Conservation (phyloP, 2,113 vertebrate genomes). For the Isurus oxyrinchus region DNA sequence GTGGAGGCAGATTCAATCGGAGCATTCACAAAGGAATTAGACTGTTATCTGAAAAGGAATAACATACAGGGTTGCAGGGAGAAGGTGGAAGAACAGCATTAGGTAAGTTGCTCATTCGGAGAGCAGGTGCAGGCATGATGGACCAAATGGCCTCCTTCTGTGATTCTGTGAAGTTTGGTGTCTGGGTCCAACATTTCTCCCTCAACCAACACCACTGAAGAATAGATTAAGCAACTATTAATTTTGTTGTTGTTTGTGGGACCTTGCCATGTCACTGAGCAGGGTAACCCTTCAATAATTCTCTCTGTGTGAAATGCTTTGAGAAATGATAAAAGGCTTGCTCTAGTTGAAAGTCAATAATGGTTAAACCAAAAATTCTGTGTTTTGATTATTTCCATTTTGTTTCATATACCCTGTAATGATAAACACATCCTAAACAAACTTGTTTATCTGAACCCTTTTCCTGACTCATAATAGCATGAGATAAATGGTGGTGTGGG, state of each 20-base stretch:
- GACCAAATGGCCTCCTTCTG: too few species aligned
- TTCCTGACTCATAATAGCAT: conserved; percentile 14
- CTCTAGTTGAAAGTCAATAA: not conserved
- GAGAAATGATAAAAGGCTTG: not conserved
- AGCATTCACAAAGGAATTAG: too few species aligned
- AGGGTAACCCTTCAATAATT: not conserved
- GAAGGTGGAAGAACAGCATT: too few species aligned
- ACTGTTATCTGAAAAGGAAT: too few species aligned
- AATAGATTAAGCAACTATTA: not conserved
- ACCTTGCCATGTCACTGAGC: not conserved
- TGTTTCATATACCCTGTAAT: not conserved
- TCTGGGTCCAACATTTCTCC: not conserved
- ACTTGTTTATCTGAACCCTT: not conserved
- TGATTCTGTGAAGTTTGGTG: not conserved
- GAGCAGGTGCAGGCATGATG: too few species aligned
- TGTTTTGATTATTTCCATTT: not conserved
- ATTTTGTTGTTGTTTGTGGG: not conserved
- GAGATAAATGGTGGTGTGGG: not conserved
- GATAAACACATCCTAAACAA: not conserved
- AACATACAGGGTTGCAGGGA: too few species aligned
- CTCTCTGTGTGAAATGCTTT: not conserved
- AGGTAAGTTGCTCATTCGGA: too few species aligned
- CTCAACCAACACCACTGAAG: not conserved
- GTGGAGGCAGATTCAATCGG: too few species aligned
- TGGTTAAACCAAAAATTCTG: not conserved